Conservation (phyloP, 2,113 vertebrate species). For the Seriola rivoliana region DNA sequence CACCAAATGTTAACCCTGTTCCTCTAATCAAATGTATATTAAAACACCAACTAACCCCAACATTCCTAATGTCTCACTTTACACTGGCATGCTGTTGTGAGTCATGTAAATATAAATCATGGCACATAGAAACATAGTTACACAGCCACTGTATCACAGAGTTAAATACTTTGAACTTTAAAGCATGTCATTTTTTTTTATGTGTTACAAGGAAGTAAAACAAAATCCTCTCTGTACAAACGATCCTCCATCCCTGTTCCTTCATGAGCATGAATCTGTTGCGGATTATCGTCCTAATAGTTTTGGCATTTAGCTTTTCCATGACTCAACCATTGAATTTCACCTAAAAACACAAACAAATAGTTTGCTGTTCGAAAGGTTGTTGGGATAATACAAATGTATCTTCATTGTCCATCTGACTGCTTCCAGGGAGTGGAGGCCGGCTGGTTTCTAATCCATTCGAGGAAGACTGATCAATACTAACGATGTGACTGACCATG, state of each 20-base stretch:
- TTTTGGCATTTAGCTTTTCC: background rate
- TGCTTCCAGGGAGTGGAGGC: slow-evolving; percentile 5
- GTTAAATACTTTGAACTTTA: background rate
- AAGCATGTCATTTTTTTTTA: background rate
- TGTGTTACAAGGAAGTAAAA: background rate
- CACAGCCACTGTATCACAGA: too few species aligned
- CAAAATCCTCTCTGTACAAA: background rate
- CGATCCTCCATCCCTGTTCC: background rate
- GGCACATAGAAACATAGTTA: background rate
- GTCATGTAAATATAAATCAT: background rate
- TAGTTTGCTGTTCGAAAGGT: background rate
- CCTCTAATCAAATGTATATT: background rate
- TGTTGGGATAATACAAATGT: slow-evolving; percentile 36
- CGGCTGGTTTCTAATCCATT: slow-evolving; percentile 24
- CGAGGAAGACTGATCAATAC: slow-evolving; percentile 45
- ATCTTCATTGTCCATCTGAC: slow-evolving; percentile 20
- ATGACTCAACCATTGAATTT: background rate
- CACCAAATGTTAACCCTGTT: background rate
- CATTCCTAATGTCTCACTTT: background rate
- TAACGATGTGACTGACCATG: slow-evolving; percentile 38
- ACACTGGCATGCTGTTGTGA: background rate
- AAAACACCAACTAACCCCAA: background rate
- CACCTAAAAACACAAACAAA: slow-evolving; percentile 17
- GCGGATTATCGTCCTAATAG: background rate
- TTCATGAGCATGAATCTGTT: slow-evolving; percentile 6